Evolutionary conservation across 2,888 invertebrate species (phyloP).

Genomic region (Mechanitis messenoides): DNA sequence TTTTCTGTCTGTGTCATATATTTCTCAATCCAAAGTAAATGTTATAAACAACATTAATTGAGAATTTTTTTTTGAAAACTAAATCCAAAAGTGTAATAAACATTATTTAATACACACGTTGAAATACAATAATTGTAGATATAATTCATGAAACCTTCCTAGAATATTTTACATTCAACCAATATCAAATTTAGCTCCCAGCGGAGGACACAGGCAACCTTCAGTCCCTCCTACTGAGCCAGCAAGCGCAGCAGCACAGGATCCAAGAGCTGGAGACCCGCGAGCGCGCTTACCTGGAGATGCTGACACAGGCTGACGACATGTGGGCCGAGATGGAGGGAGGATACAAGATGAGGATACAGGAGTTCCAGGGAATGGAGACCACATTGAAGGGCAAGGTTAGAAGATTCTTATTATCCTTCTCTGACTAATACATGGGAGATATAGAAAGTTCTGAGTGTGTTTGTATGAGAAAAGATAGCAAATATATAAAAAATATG

Average conservation of each 20-base stretch:
- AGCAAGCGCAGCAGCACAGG: constrained; percentile 77
- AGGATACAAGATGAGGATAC: constrained; percentile 78
- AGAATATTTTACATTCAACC: neutral
- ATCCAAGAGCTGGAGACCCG: constrained; percentile 79
- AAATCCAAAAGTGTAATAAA: no score
- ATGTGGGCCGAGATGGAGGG: constrained; percentile 83
- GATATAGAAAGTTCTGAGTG: no score
- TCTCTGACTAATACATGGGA: no score
- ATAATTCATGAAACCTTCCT: no score
- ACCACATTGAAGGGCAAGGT: constrained; percentile 73
- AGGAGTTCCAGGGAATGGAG: constrained; percentile 67
- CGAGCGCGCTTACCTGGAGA: constrained; percentile 82
- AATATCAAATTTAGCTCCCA: constrained; percentile 39
- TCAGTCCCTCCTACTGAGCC: constrained; percentile 65
- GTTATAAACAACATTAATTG: no score
- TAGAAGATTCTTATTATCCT: constrained; percentile 11
- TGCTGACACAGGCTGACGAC: constrained; percentile 83
- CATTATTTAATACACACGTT: no score
- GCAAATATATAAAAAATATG: no score
- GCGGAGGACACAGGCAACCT: constrained; percentile 50
- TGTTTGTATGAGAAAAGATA: no score
- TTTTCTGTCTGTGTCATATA: neutral
- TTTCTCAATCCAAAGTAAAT: no score
- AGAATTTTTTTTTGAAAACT: no score
- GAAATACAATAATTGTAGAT: no score